Conservation (phyloP, 1,140 invertebrate genomes). For the Achroia grisella region DNA sequence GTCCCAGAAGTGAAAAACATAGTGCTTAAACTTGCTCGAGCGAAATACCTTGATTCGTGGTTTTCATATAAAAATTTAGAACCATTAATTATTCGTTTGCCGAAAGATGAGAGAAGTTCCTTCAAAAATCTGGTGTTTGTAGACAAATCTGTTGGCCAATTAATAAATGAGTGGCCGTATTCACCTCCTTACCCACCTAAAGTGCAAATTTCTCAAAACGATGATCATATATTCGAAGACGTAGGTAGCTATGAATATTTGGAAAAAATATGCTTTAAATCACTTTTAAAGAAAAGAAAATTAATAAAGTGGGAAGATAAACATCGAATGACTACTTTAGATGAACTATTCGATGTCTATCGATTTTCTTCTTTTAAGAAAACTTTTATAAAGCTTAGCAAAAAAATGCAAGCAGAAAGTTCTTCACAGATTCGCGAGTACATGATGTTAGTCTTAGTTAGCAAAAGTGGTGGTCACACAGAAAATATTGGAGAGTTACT, state of each 20-base stretch:
- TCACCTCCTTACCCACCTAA: constrained; percentile 8
- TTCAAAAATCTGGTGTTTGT: constrained; percentile 40
- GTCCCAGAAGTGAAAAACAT: constrained; percentile 29
- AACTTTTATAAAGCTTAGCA: constrained; percentile 34
- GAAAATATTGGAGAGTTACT: constrained; percentile 30
- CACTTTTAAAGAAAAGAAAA: not conserved
- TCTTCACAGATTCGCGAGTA: constrained; percentile 30
- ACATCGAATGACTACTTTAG: constrained; percentile 10
- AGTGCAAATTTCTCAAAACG: not conserved
- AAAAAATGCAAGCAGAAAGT: constrained; percentile 24
- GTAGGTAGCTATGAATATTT: constrained; percentile 6
- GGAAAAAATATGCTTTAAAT: not conserved
- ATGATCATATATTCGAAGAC: constrained; percentile 19
- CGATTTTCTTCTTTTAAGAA: constrained; percentile 34
- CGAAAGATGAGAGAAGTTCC: constrained; percentile 19
- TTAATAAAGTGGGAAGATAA: not conserved
- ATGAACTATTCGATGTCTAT: constrained; percentile 37
- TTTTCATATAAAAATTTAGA: constrained; percentile 40
- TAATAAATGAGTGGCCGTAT: constrained; percentile 32
- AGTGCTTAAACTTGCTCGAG: constrained; percentile 26
- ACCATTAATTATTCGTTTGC: constrained; percentile 35
- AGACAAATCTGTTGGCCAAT: constrained; percentile 24
- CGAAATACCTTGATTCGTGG: constrained; percentile 28
- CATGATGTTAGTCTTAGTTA: constrained; percentile 47
- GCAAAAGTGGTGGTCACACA: constrained; percentile 37